phyloP scores from a whole-genome alignment of 2,113 vertebrate species.

The Notothenia coriiceps region DNA sequence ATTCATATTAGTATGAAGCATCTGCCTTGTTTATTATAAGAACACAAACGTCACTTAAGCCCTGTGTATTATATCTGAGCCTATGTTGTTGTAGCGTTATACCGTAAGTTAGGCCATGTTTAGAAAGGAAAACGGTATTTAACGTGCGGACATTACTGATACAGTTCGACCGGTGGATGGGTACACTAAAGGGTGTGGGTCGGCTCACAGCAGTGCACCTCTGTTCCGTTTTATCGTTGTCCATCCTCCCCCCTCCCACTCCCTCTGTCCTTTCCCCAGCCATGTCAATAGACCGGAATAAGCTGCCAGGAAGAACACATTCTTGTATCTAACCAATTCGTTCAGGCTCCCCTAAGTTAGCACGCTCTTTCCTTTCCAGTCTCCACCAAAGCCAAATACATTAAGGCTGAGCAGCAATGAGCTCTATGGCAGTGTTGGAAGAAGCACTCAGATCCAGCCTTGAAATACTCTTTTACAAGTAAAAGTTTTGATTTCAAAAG shows the following conservation, averaged over 20 bases:
- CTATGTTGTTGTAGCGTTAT: slow-evolving; percentile 7
- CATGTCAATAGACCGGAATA: slow-evolving; percentile 61
- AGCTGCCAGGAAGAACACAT: slow-evolving; percentile 66
- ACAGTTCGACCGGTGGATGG: neutral
- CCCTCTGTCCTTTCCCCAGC: slow-evolving; percentile 31
- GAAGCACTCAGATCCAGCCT: too few relatives aligned
- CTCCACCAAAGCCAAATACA: slow-evolving; percentile 14
- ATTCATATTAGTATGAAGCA: neutral
- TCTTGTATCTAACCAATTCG: slow-evolving; percentile 65
- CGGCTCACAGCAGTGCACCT: neutral
- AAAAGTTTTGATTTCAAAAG: too few relatives aligned
- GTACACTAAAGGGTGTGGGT: slow-evolving; percentile 32
- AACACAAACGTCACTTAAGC: neutral
- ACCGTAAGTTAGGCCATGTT: neutral
- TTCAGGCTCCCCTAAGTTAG: slow-evolving; percentile 62
- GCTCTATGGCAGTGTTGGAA: neutral
- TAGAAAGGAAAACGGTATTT: neutral
- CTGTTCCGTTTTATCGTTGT: slow-evolving; percentile 2
- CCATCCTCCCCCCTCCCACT: slow-evolving; percentile 6
- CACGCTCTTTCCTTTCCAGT: slow-evolving; percentile 14
- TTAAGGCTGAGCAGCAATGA: neutral
- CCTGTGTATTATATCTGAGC: neutral
- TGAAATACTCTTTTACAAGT: too few relatives aligned
- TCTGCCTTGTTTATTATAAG: neutral
- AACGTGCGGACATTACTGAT: rapidly evolving